Evolutionary conservation across 2,797 vertebrate species (phyloP).

Genomic region (Gymnopithys bicolor): DNA sequence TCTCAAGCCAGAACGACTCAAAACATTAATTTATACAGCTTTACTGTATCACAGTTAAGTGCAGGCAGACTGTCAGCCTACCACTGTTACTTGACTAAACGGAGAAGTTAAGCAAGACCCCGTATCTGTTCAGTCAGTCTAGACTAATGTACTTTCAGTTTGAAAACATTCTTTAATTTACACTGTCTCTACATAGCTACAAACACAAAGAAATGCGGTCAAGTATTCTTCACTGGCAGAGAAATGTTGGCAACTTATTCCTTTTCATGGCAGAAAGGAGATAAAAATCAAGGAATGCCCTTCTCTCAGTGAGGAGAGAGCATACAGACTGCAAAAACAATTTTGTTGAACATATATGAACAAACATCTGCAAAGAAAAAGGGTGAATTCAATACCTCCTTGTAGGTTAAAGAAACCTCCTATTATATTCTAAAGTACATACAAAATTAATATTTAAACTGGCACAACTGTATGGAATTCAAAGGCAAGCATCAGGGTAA

Average conservation of each 20-base stretch:
- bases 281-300: background rate
- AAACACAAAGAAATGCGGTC: background rate
- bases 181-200: background rate
- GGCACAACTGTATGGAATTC: background rate
- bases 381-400: background rate
- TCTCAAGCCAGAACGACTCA: background rate
- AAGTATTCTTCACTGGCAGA: background rate
- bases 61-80: background rate
- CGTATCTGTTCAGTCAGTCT: background rate
- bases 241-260: background rate
- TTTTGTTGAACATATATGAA: background rate
- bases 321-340: background rate
- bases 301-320: background rate
- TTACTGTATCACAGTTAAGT: background rate
- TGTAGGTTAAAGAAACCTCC: background rate
- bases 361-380: background rate
- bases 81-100: background rate
- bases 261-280: background rate
- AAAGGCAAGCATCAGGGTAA: background rate
- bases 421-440: background rate
- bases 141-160: background rate
- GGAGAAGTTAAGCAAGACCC: background rate
- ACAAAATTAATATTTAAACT: background rate
- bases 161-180: background rate
- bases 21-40: background rate